phyloP scores from a whole-genome alignment of 2,888 invertebrate genomes.

The Trachelus tabidus region DNA sequence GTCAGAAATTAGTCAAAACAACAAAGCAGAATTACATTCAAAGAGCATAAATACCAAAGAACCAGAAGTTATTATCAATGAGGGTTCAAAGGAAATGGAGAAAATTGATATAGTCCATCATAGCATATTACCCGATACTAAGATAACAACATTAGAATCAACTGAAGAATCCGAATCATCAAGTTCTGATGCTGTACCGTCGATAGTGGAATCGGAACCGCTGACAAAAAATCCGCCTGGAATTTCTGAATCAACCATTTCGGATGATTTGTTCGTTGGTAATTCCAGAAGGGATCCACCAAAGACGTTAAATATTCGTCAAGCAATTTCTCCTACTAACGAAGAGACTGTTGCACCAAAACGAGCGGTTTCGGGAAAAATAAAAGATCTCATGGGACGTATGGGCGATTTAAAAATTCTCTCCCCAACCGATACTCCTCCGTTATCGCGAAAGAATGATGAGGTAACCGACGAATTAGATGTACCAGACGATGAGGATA shows the following conservation, averaged over 20 bases:
- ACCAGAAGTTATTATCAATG: neutral
- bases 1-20: neutral
- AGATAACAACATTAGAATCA: neutral
- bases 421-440: constrained; percentile 58
- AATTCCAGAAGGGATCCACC: constrained; percentile 45
- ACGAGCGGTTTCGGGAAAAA: constrained; percentile 55
- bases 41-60: neutral
- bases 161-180: constrained; percentile 10
- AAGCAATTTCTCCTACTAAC: constrained; percentile 16
- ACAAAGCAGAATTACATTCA: neutral
- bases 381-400: constrained; percentile 57
- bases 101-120: neutral
- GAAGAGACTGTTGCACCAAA: constrained; percentile 41
- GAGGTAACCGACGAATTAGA: constrained; percentile 45
- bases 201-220: constrained; percentile 3
- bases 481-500: constrained; percentile 37
- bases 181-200: constrained; percentile 8
- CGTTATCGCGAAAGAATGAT: constrained; percentile 46
- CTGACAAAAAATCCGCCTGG: neutral
- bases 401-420: constrained; percentile 59
- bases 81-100: neutral
- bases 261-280: neutral
- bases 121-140: neutral
- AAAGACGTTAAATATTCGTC: constrained; percentile 48
- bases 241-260: neutral